These are phyloP conservation scores for Apostichopus parvimensis DNA, from an alignment of 35 echinoderm and acorn worm species.

Conservation along the genomic window DNA sequence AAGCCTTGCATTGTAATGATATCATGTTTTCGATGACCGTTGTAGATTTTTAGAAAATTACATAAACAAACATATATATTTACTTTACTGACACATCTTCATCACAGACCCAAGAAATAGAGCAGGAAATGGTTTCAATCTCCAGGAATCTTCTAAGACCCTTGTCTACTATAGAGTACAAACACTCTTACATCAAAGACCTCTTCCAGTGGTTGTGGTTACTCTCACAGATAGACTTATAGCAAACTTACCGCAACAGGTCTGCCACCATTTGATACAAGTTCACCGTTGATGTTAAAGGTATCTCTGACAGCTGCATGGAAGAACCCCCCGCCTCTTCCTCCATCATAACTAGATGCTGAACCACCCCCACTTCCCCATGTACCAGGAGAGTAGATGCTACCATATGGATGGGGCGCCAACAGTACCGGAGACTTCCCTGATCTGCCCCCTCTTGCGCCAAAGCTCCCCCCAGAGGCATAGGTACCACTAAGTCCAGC, in stretches of 20 bases:
- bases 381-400: constrained; percentile 51
- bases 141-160: no score
- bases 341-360: constrained; percentile 12
- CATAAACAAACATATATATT: no score
- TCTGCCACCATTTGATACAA: constrained; percentile 50
- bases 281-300: constrained; percentile 46
- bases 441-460: constrained; percentile 71
- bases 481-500: constrained; percentile 49
- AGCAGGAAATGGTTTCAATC: no score
- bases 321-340: constrained; percentile 56
- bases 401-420: constrained; percentile 74
- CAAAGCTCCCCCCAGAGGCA: constrained; percentile 84
- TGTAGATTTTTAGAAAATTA: no score
- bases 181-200: no score
- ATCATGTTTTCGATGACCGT: no score
- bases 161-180: no score
- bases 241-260: neutral
- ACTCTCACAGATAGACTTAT: no score
- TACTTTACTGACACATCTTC: no score
- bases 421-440: constrained; percentile 32
- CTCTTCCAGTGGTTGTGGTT: no score
- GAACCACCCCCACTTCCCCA: constrained; percentile 85
- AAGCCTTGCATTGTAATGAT: no score
- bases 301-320: constrained; percentile 24
- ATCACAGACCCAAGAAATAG: no score